Percentiles rank a stretch among this genome's conserved stretches.
These are phyloP conservation scores for Cirrhinus mrigala DNA, from an alignment of 2,797 vertebrate genomes.

Conservation along the genomic window DNA sequence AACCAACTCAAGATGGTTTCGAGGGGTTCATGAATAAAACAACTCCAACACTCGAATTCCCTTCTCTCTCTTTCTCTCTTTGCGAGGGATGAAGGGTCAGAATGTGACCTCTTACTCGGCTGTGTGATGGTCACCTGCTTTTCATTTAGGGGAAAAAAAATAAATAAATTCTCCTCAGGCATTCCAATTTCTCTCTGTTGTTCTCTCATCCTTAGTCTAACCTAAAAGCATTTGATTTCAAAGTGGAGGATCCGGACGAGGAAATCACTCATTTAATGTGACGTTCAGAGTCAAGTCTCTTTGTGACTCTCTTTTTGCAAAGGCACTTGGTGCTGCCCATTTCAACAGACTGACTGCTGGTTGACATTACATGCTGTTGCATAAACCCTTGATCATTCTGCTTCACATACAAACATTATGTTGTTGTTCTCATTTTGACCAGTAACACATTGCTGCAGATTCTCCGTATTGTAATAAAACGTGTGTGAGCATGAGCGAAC, in stretches of 20 bases:
- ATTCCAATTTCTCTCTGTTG: slow-evolving; percentile 66
- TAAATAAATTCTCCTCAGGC: slow-evolving; percentile 70
- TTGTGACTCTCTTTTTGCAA: not conserved
- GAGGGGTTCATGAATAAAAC: slow-evolving; percentile 20
- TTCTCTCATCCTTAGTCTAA: slow-evolving; percentile 61
- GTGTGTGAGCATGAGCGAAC: not conserved
- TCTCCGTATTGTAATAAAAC: not conserved
- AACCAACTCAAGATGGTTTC: slow-evolving; percentile 2
- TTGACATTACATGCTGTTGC: not conserved
- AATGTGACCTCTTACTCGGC: slow-evolving; percentile 70
- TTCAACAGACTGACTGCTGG: slow-evolving; percentile 7
- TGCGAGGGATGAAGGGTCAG: slow-evolving; percentile 42
- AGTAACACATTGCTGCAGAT: not conserved
- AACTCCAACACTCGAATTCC: slow-evolving; percentile 47
- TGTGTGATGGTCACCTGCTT: slow-evolving; percentile 81
- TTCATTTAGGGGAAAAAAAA: slow-evolving; percentile 76
- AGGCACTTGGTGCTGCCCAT: not conserved
- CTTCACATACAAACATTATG: not conserved
- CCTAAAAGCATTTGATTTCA: slow-evolving; percentile 71
- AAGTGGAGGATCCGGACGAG: slow-evolving; percentile 73
- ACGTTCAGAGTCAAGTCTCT: slow-evolving; percentile 61
- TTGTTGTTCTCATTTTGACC: not conserved
- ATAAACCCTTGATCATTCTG: not conserved
- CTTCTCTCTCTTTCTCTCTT: slow-evolving; percentile 2
- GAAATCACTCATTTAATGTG: slow-evolving; percentile 79